A percentile compares a stretch with the other conserved stretches of the same genome.
These are phyloP conservation scores for Microtus pennsylvanicus DNA, from an alignment of 2,113 vertebrate species.

Conservation along the genomic window DNA sequence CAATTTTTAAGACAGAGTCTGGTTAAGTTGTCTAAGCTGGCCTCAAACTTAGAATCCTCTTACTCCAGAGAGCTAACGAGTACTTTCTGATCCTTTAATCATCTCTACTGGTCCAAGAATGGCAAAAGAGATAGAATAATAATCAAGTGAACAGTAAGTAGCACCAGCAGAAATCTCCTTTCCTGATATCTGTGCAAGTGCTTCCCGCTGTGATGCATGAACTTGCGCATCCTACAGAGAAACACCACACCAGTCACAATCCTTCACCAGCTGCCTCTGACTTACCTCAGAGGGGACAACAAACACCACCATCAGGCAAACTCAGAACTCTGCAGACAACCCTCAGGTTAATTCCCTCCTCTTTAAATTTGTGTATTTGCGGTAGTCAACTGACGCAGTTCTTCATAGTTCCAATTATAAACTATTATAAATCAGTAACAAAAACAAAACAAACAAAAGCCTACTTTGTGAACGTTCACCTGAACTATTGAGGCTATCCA, in stretches of 20 bases:
- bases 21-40: neutral
- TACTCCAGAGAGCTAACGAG: neutral
- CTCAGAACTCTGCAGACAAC: slow-evolving; percentile 10
- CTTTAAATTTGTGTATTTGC: slow-evolving; percentile 18
- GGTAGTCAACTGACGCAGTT: neutral
- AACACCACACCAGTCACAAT: neutral
- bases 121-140: neutral
- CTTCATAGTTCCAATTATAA: slow-evolving; percentile 25
- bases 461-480: neutral
- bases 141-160: neutral
- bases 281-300: neutral
- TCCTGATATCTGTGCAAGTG: neutral
- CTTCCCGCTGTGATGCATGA: neutral
- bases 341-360: neutral
- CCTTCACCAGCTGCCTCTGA: neutral
- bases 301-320: neutral
- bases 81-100: neutral
- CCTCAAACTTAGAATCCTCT: neutral
- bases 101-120: slow-evolving; percentile 31
- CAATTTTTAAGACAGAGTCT: neutral
- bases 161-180: neutral
- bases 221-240: neutral
- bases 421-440: slow-evolving; percentile 41
- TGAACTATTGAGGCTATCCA: neutral
- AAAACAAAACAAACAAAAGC: neutral